These are phyloP conservation scores for Eptesicus fuscus DNA, from an alignment of 2,113 vertebrate genomes.

Conservation along the genomic window DNA sequence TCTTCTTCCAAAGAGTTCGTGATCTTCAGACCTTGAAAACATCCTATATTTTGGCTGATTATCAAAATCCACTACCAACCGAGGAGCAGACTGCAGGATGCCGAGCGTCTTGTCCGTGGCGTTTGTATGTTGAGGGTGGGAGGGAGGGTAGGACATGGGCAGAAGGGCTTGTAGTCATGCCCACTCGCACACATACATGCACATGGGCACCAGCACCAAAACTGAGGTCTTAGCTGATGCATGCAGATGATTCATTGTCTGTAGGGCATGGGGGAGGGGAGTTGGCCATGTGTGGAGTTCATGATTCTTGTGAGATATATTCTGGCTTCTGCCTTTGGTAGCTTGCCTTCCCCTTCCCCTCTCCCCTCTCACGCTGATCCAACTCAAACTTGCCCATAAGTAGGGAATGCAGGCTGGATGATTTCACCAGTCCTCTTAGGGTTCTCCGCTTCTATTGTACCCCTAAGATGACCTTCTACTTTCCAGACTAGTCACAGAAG, in stretches of 20 bases:
- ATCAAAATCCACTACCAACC: background rate
- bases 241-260: background rate
- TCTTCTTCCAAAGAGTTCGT: background rate
- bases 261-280: too few relatives aligned
- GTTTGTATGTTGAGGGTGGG: too few relatives aligned
- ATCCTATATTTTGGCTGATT: background rate
- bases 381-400: background rate
- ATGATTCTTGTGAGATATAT: background rate
- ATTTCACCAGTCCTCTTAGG: background rate
- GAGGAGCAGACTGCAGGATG: background rate
- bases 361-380: background rate
- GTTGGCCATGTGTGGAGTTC: background rate
- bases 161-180: background rate
- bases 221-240: background rate
- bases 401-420: too few relatives aligned
- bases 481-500: background rate
- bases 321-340: background rate
- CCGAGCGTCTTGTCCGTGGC: background rate
- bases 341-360: background rate
- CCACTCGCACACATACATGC: background rate
- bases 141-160: background rate
- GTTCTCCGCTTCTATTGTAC: background rate
- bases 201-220: background rate
- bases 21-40: constrained; percentile 15
- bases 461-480: background rate